A percentile compares a stretch with the other conserved stretches of the same genome.
Conservation (phyloP, 2,888 invertebrate genomes). For the Pegoplata infirma region DNA sequence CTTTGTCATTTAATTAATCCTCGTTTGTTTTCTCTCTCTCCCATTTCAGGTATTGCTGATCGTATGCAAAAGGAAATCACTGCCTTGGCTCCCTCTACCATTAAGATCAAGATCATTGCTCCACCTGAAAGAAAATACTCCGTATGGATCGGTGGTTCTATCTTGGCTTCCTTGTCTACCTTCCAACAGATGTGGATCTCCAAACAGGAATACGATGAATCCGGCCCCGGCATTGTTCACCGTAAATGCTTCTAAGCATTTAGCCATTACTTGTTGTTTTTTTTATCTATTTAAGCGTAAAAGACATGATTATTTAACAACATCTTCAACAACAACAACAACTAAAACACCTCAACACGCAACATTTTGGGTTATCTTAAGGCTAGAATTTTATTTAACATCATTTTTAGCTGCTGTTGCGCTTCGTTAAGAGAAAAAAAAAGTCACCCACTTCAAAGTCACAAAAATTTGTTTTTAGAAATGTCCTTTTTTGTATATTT, state of each 20-base stretch:
- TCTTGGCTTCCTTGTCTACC: slow-evolving; percentile 91
- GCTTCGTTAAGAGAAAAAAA: slow-evolving; percentile 22
- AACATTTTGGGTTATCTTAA: slow-evolving; percentile 35
- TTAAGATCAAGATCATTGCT: slow-evolving; percentile 96
- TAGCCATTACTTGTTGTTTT: slow-evolving; percentile 8
- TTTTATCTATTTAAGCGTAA: slow-evolving; percentile 60
- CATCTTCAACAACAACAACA: slow-evolving; percentile 47
- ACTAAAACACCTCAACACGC: slow-evolving; percentile 38
- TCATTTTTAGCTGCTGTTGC: slow-evolving; percentile 28
- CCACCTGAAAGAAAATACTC: slow-evolving; percentile 94
- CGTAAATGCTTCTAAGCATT: slow-evolving; percentile 95
- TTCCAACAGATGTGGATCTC: slow-evolving; percentile 96
- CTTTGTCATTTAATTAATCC: background rate
- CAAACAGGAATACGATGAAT: slow-evolving; percentile 88
- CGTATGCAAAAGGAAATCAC: slow-evolving; percentile 95
- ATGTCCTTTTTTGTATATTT: slow-evolving; percentile 63
- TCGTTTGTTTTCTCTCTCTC: no score
- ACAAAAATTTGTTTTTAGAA: slow-evolving; percentile 46
- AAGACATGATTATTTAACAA: slow-evolving; percentile 49
- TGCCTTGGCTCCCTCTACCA: slow-evolving; percentile 92
- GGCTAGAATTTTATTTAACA: slow-evolving; percentile 11
- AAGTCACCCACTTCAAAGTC: slow-evolving; percentile 65
- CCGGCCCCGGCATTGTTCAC: slow-evolving; percentile 87
- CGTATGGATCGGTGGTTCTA: slow-evolving; percentile 92
- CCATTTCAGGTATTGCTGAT: slow-evolving; percentile 86